Base-by-base conservation (phyloP, 2,888 invertebrate genomes). In the Notodonta dromedarius region DNA sequence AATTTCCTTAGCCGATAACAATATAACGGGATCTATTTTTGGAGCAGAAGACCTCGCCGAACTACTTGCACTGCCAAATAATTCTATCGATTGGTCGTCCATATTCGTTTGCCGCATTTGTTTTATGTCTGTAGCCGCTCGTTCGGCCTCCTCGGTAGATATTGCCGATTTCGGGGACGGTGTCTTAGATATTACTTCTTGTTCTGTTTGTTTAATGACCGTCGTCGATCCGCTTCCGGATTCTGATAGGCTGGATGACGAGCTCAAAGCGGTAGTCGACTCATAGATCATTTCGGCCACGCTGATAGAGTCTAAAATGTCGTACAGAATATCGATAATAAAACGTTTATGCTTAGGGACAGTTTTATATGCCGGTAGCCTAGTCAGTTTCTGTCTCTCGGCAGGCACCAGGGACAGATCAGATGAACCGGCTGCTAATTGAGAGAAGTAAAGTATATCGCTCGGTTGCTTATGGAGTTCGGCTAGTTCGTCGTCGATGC, bases 271-370 rank as follows among this genome's bases (percentile, higher is more conserved):
- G n/a, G 46, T n/a, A 5, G 4, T 16, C 7, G 50, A 50, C 16
- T 50, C 4, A 16, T 50, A 50, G 0, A 50, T 2, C 50, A 50
- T 16, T 16, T 50, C 50, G 9, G 59, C 61, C 57, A 11, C 63
- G 57, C 12, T 73, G 62, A 24, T 70, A 60, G 7, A 86, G 4
- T 86, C 80, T 2, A 91, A 4, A 55, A 88, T 60, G 59, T 87
- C 74, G 55, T 85, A 78, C 6, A 91, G 11, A 14, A 83, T 69
- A 66, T 77, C 75, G 0, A 84, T 77, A 59, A 91, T 85, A 61
- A 89, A 90, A 16, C 72, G 67, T 11, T 78, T 72, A 16, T 86
- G 74, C 63, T 70, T 71, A 4, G 73, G 61, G 7, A 83, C 65
- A 4, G 63, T 61, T 59, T 69, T 35, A 42, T 70, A 70, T 11